Evolutionary conservation across 2,113 vertebrate genomes (phyloP).

Genomic region (Oenanthe melanoleuca): DNA sequence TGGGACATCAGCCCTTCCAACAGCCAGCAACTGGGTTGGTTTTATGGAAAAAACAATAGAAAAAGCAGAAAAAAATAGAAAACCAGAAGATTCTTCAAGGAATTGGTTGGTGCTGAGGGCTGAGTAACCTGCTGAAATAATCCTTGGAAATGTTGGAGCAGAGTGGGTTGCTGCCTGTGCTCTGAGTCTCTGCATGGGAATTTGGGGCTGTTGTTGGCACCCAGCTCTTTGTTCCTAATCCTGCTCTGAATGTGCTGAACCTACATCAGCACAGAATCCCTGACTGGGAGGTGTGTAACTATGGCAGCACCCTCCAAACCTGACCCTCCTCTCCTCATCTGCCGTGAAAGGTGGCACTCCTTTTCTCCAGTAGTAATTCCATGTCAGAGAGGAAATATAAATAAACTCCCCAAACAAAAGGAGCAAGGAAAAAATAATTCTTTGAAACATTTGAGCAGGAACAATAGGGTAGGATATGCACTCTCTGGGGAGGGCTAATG

Average conservation of each 20-base stretch:
- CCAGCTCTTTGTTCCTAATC: background rate
- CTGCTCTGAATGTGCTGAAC: background rate
- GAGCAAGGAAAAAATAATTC: constrained; percentile 71
- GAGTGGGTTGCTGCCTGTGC: background rate
- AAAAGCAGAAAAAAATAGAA: too few species aligned
- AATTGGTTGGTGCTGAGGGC: background rate
- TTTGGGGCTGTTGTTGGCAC: fast-evolving
- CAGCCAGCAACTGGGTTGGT: background rate
- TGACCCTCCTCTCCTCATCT: background rate
- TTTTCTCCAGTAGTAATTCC: constrained; percentile 29
- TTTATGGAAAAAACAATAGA: background rate
- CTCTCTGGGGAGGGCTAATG: constrained; percentile 56
- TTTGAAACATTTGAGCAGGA: constrained; percentile 65
- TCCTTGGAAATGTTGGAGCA: background rate
- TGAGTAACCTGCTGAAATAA: background rate
- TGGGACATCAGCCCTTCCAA: background rate
- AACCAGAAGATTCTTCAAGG: background rate
- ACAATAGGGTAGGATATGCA: constrained; percentile 65
- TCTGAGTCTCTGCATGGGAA: background rate
- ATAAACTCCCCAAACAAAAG: constrained; percentile 64
- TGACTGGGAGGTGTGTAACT: background rate
- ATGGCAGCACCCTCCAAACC: background rate
- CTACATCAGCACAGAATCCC: background rate
- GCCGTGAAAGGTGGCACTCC: background rate
- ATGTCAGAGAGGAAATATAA: constrained; percentile 57